Evolutionary conservation across 2,888 invertebrate genomes (phyloP), one percentile per base, ranked within the genome.

Genomic region (Trisateles emortualis): DNA sequence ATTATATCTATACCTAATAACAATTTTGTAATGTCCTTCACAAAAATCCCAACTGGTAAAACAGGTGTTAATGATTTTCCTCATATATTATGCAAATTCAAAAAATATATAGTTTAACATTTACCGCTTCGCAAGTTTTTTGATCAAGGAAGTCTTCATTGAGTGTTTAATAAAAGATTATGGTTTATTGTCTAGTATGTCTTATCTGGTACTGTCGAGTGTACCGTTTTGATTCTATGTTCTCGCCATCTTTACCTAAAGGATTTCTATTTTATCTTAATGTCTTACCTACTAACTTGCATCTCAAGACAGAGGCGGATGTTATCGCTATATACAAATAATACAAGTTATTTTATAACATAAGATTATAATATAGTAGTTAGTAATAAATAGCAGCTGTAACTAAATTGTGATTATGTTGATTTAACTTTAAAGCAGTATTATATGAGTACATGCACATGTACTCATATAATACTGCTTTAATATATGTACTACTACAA

Each of bases 241-340:
- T 55, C 49, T 52, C 19, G 54, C 55, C 60, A 66, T 65, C 63
- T 64, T 65, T 64, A 68, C 55, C 60, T 60, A 56, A 65, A 69
- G 70, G 70, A 74, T 78, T 59, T 53, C 49, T 67, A 70, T 76
- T 75, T 80, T 86, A 83, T 84, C 87, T 72, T n/a, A 38, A 50
- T 60, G 63, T 64, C 73, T 75, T 69, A 67, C 71, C 70, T 78
- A 68, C 72, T 68, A 72, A 71, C 59, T 63, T 71, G 9, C 26
- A 64, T 62, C 67, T 59, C 55, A 66, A 68, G 54, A 63, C 55
- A 66, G 64, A 54, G 71, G 58, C 61, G 57, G 55, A 42, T 58
- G 64, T 77, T 83, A 82, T 82, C 78, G 70, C 41, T 68, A 60
- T 72, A 73, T 67, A 76, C 74, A 79, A 72, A 62, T 29, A 40